A percentile compares a stretch with the other conserved stretches of the same genome.
Evolutionary conservation across 2,113 vertebrate species (phyloP).

Genomic region (Passerina amoena): DNA sequence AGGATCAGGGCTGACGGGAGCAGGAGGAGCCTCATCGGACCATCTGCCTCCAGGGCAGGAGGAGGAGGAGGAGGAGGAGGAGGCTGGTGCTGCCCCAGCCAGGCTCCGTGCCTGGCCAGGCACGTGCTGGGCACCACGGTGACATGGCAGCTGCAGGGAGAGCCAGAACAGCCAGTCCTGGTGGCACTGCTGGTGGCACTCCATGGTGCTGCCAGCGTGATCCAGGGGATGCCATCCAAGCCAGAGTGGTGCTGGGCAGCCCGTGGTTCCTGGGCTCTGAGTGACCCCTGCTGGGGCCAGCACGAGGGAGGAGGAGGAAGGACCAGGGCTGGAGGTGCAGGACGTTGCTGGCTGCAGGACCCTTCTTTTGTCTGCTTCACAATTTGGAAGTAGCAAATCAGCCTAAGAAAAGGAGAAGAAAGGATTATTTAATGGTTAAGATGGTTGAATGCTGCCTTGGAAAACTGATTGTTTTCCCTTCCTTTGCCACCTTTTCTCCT

Average conservation of each 20-base stretch:
- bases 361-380: not conserved
- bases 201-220: fast-evolving
- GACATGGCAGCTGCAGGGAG: fast-evolving
- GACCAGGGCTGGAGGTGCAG: not conserved
- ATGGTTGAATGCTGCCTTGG: conserved; percentile 48
- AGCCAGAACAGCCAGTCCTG: fast-evolving
- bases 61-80: not conserved
- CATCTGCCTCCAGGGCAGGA: not conserved
- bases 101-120: fast-evolving
- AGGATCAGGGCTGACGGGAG: not conserved
- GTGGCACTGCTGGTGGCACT: not conserved
- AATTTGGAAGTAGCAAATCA: conserved; percentile 25
- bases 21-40: not conserved
- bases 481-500: conserved; percentile 56
- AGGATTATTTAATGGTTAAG: conserved; percentile 41
- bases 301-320: conserved; percentile 24
- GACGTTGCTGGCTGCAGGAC: not conserved
- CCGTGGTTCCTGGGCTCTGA: conserved; percentile 52
- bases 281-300: conserved; percentile 66
- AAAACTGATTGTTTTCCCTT: conserved; percentile 52
- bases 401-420: conserved; percentile 48
- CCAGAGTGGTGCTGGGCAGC: not conserved
- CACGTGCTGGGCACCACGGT: fast-evolving
- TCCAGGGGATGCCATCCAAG: not conserved
- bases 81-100: not conserved